Conservation (phyloP, 2,797 vertebrate species). For the Lateolabrax maculatus region DNA sequence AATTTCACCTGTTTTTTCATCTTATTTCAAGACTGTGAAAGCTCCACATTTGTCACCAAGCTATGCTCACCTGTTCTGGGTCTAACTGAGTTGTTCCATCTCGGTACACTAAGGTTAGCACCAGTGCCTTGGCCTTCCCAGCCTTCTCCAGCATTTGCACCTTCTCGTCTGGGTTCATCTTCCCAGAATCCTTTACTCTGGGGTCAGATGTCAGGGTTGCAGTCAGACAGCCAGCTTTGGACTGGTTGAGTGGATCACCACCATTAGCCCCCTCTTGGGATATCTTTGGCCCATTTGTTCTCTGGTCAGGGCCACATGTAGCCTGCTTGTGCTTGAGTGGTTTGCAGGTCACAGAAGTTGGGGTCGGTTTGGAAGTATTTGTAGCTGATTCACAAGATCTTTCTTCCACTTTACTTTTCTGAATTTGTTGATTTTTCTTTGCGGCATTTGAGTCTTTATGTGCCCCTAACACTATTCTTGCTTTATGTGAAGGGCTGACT, state of each 20-base stretch:
- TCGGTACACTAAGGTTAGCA: slow-evolving; percentile 88
- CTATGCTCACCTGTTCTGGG: slow-evolving; percentile 84
- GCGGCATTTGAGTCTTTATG: not conserved
- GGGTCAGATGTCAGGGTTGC: slow-evolving; percentile 72
- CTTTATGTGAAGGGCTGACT: slow-evolving; percentile 13
- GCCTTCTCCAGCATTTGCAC: slow-evolving; percentile 76
- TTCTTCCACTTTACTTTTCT: slow-evolving; percentile 3
- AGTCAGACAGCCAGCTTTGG: slow-evolving; percentile 39
- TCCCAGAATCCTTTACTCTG: slow-evolving; percentile 81
- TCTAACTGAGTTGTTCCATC: slow-evolving; percentile 91
- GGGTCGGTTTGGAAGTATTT: slow-evolving; percentile 11
- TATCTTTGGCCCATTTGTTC: slow-evolving; percentile 12
- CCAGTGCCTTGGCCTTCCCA: slow-evolving; percentile 75
- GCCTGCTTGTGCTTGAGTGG: slow-evolving; percentile 11
- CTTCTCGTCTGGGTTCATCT: slow-evolving; percentile 81
- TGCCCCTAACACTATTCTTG: not conserved
- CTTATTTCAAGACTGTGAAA: not conserved
- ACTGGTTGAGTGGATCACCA: slow-evolving; percentile 3
- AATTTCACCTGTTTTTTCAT: not conserved
- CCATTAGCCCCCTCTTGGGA: not conserved
- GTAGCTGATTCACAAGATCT: not conserved
- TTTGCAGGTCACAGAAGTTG: slow-evolving; percentile 22
- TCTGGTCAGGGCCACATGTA: slow-evolving; percentile 8
- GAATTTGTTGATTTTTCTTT: slow-evolving; percentile 16
- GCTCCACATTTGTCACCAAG: not conserved